Evolutionary conservation across 2,113 vertebrate genomes (phyloP).

Genomic region (Fukomys damarensis): DNA sequence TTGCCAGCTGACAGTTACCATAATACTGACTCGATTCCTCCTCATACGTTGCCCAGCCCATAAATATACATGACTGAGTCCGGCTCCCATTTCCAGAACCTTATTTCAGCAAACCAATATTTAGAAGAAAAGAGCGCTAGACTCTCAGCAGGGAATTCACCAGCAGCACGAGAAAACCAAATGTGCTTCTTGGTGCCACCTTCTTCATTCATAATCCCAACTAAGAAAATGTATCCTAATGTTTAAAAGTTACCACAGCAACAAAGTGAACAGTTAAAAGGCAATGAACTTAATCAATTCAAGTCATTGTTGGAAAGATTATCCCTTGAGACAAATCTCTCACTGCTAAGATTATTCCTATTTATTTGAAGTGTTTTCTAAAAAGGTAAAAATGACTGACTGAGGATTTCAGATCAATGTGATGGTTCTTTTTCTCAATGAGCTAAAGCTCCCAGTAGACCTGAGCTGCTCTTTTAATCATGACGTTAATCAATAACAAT

Average conservation of each 20-base stretch:
- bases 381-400: constrained; percentile 72
- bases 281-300: constrained; percentile 76
- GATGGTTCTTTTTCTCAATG: constrained; percentile 17
- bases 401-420: constrained; percentile 74
- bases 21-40: not conserved
- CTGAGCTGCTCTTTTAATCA: constrained; percentile 73
- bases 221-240: constrained; percentile 56
- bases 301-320: constrained; percentile 75
- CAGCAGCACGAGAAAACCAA: not conserved
- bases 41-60: not conserved
- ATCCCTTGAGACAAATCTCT: constrained; percentile 77
- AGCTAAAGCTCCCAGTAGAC: constrained; percentile 74
- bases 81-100: not conserved
- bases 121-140: not conserved
- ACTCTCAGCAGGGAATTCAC: not conserved
- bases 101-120: constrained; percentile 26
- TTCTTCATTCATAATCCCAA: not conserved
- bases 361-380: constrained; percentile 78
- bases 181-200: not conserved
- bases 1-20: not conserved
- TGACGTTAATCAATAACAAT: constrained; percentile 79
- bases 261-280: constrained; percentile 75
- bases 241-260: constrained; percentile 77
- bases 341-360: constrained; percentile 79
- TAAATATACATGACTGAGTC: not conserved